Percentiles rank a stretch among this genome's conserved stretches.
phyloP scores from a whole-genome alignment of 2,888 invertebrate species.

The Ctena decussata region DNA sequence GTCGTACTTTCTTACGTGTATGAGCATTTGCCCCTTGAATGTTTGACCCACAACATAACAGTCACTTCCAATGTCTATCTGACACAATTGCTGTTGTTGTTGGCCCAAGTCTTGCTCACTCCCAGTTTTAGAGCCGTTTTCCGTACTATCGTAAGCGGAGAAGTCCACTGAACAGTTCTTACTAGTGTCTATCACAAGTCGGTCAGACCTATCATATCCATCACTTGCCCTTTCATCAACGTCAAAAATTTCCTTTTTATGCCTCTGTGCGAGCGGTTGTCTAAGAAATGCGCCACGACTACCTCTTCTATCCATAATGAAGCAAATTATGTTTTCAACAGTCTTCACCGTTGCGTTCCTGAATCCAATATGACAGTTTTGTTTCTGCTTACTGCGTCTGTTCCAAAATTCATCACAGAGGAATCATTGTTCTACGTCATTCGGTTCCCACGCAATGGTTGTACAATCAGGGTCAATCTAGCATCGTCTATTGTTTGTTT shows the following conservation, averaged over 20 bases:
- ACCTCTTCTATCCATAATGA: not conserved
- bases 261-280: not conserved
- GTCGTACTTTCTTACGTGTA: not conserved
- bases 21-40: slow-evolving; percentile 5
- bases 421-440: no score
- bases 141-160: not conserved
- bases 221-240: not conserved
- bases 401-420: no score
- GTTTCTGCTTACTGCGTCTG: no score
- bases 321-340: not conserved
- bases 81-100: no score
- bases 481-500: no score
- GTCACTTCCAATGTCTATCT: not conserved
- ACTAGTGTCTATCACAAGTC: not conserved
- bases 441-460: no score
- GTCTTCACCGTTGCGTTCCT: not conserved
- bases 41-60: slow-evolving; percentile 7
- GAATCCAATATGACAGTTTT: not conserved
- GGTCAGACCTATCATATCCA: not conserved
- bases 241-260: not conserved
- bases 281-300: not conserved
- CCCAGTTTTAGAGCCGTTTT: not conserved
- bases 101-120: not conserved
- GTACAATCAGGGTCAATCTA: no score
- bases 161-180: not conserved